phyloP scores from a whole-genome alignment of 2,888 invertebrate genomes.

The Strigamia transsilvanica region DNA sequence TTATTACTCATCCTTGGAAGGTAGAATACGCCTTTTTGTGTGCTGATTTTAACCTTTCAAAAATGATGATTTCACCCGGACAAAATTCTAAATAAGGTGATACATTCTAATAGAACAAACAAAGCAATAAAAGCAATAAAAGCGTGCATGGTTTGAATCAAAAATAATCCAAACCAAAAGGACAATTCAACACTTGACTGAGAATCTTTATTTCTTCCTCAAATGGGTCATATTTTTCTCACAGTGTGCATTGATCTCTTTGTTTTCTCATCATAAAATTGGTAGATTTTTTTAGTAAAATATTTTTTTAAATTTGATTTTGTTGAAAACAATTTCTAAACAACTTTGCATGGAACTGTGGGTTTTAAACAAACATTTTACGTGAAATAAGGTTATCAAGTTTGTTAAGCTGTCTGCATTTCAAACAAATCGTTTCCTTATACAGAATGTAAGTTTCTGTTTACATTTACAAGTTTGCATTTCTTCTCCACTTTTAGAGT shows the following conservation, averaged over 20 bases:
- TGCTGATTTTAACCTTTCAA: conserved; percentile 8
- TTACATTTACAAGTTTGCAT: not conserved
- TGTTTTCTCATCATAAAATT: conserved; percentile 21
- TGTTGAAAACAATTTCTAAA: not conserved
- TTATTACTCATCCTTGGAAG: conserved; percentile 29
- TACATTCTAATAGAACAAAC: not conserved
- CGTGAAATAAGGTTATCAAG: conserved; percentile 5
- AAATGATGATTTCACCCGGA: not conserved
- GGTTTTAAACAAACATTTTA: not conserved
- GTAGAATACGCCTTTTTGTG: not conserved
- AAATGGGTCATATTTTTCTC: conserved; percentile 42
- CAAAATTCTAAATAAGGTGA: conserved; percentile 35
- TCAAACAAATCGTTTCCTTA: not conserved
- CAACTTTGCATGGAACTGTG: not conserved
- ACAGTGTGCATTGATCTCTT: conserved; percentile 41
- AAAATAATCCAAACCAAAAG: not conserved
- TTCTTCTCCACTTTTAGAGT: not conserved
- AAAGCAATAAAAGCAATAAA: conserved; percentile 13
- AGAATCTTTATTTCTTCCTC: not conserved
- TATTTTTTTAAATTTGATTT: not conserved
- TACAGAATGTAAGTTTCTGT: not conserved
- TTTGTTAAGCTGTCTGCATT: not conserved
- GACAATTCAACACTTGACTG: conserved; percentile 18
- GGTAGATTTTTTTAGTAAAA: not conserved
- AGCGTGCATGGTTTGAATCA: not conserved